These are phyloP conservation scores for Macropis europaea DNA, from an alignment of 2,888 invertebrate species.

Conservation along the genomic window DNA sequence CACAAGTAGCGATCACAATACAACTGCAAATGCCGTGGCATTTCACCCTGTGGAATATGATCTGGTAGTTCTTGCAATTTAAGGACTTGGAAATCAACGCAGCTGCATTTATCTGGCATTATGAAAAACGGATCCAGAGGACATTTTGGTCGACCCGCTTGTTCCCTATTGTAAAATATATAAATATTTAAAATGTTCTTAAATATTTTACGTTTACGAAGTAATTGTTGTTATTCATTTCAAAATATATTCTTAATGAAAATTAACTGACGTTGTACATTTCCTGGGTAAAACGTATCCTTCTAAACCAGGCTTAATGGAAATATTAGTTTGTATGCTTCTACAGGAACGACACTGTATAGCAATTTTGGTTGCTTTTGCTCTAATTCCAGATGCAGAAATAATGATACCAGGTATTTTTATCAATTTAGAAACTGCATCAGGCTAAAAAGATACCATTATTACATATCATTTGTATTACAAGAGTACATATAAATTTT, in stretches of 20 bases:
- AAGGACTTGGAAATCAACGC: slow-evolving; percentile 98
- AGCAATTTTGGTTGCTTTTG: slow-evolving; percentile 97
- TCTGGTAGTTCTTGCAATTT: slow-evolving; percentile 98
- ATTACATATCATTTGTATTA: too few species aligned
- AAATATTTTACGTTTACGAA: neutral
- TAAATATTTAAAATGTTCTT: neutral
- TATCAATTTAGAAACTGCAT: slow-evolving; percentile 94
- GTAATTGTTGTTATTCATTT: neutral
- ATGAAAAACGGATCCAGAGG: slow-evolving; percentile 99
- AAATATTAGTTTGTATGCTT: slow-evolving; percentile 92
- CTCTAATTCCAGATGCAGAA: slow-evolving; percentile 94
- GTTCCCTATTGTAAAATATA: slow-evolving; percentile 84
- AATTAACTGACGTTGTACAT: slow-evolving; percentile 91
- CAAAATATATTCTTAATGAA: slow-evolving; percentile 9
- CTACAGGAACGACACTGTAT: slow-evolving; percentile 97
- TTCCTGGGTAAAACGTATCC: slow-evolving; percentile 97
- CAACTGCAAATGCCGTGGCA: slow-evolving; percentile 96
- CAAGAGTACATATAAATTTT: neutral
- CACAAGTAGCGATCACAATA: slow-evolving; percentile 97
- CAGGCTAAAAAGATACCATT: slow-evolving; percentile 92
- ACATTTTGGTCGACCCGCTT: slow-evolving; percentile 95
- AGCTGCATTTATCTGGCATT: slow-evolving; percentile 97
- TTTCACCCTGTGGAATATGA: slow-evolving; percentile 96
- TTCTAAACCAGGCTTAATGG: slow-evolving; percentile 96
- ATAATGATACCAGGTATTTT: slow-evolving; percentile 98